phyloP scores from a whole-genome alignment of 2,888 invertebrate species.

The Dryobota labecula region DNA sequence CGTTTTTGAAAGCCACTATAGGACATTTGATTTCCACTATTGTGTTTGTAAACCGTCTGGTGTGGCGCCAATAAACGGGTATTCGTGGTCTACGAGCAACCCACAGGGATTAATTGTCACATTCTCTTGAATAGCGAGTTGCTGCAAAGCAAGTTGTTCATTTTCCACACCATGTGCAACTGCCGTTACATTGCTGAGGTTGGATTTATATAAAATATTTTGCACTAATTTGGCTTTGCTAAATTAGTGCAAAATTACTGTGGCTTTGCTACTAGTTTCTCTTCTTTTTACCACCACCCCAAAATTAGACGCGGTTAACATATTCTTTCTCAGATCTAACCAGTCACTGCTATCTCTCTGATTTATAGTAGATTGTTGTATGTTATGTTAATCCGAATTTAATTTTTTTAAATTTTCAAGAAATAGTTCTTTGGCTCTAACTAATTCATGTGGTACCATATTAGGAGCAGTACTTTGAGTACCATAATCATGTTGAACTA shows the following conservation, averaged over 20 bases:
- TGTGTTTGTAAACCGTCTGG: constrained; percentile 54
- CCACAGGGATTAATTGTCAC: constrained; percentile 51
- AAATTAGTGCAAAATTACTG: no score
- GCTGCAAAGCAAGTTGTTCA: constrained; percentile 24
- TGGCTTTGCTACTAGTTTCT: constrained; percentile 14
- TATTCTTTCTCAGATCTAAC: constrained; percentile 23
- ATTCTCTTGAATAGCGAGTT: constrained; percentile 34
- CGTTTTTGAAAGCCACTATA: constrained; percentile 28
- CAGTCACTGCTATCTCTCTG: constrained; percentile 24
- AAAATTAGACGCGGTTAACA: constrained; percentile 14
- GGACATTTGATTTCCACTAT: constrained; percentile 57
- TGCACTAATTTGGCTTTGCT: constrained; percentile 15
- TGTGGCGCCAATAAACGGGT: constrained; percentile 50
- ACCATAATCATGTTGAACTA: background rate
- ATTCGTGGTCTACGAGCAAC: constrained; percentile 55
- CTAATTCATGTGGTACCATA: constrained; percentile 6
- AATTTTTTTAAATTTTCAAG: background rate
- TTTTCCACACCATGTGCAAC: constrained; percentile 49
- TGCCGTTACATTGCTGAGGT: constrained; percentile 4
- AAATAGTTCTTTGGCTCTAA: constrained; percentile 7
- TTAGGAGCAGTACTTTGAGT: constrained; percentile 6
- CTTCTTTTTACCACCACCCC: constrained; percentile 13
- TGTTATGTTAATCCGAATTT: constrained; percentile 6
- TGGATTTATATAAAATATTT: constrained; percentile 25
- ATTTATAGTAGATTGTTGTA: constrained; percentile 10